These are phyloP conservation scores for Drosophila tropicalis DNA, from an alignment of 1,140 invertebrate genomes.

Conservation along the genomic window DNA sequence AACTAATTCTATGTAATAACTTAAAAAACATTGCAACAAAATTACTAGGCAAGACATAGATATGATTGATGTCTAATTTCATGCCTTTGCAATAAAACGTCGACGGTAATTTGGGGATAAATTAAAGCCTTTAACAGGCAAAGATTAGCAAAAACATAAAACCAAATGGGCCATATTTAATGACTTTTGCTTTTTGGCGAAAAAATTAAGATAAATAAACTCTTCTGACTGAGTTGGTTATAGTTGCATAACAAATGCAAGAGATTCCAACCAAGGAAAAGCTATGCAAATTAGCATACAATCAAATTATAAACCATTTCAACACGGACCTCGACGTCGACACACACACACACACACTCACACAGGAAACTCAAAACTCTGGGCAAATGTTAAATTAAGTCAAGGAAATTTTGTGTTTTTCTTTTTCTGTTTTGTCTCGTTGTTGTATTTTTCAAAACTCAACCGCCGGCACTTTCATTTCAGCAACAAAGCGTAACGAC, in stretches of 20 bases:
- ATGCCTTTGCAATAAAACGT: constrained; percentile 19
- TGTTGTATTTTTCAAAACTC: constrained; percentile 21
- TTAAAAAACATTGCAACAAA: constrained; percentile 12
- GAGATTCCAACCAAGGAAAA: constrained; percentile 31
- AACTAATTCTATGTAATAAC: not conserved
- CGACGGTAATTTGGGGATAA: not conserved
- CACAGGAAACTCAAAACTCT: constrained; percentile 19
- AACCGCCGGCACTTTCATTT: constrained; percentile 66
- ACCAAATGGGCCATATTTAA: constrained; percentile 62
- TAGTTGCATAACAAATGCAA: constrained; percentile 47
- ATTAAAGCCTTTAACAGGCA: constrained; percentile 28
- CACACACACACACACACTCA: constrained; percentile 44
- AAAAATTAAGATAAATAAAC: constrained; percentile 39
- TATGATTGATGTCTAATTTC: constrained; percentile 35
- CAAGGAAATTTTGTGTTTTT: constrained; percentile 46
- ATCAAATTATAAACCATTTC: constrained; percentile 74
- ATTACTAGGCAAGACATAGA: constrained; percentile 1
- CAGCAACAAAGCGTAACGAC: constrained; percentile 68
- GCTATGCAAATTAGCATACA: constrained; percentile 71
- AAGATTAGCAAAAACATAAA: constrained; percentile 39
- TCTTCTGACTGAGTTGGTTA: constrained; percentile 1
- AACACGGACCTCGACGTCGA: constrained; percentile 49
- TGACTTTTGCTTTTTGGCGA: constrained; percentile 41
- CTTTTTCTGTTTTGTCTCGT: constrained; percentile 19
- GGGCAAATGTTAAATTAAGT: constrained; percentile 69